Evolutionary conservation across 2,888 invertebrate species (phyloP).

Genomic region (Euproctis similis): DNA sequence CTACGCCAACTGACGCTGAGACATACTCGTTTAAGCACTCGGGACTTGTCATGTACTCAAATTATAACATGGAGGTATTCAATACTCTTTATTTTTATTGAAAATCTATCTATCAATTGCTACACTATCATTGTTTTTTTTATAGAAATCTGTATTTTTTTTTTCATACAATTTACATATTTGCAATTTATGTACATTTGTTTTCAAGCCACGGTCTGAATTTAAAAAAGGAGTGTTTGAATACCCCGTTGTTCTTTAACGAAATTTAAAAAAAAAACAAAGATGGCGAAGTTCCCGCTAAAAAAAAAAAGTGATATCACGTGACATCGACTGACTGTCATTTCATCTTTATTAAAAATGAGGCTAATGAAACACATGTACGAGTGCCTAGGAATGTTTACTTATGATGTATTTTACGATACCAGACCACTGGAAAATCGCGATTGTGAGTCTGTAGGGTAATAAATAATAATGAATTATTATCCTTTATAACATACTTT

Average conservation of each 20-base stretch:
- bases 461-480: constrained; percentile 48
- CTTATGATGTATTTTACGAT: constrained; percentile 69
- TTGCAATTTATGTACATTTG: no score
- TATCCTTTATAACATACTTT: constrained; percentile 51
- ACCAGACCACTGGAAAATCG: constrained; percentile 63
- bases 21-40: constrained; percentile 53
- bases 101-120: no score
- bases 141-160: constrained; percentile 1
- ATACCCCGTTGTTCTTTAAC: constrained; percentile 22
- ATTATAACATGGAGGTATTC: constrained; percentile 17
- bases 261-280: constrained; percentile 20
- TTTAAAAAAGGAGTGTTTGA: constrained; percentile 10
- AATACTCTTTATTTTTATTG: no score
- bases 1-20: constrained; percentile 87
- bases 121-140: no score
- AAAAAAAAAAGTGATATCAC: constrained; percentile 39
- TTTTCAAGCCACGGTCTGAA: no score
- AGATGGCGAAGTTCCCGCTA: constrained; percentile 32
- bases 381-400: constrained; percentile 71
- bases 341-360: constrained; percentile 40
- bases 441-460: constrained; percentile 72
- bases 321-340: constrained; percentile 45
- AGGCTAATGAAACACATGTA: constrained; percentile 63
- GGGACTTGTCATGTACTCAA: constrained; percentile 47
- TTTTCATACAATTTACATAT: no score